Evolutionary conservation across 1,140 invertebrate species (phyloP).

Genomic region (Drosophila lacertosa): DNA sequence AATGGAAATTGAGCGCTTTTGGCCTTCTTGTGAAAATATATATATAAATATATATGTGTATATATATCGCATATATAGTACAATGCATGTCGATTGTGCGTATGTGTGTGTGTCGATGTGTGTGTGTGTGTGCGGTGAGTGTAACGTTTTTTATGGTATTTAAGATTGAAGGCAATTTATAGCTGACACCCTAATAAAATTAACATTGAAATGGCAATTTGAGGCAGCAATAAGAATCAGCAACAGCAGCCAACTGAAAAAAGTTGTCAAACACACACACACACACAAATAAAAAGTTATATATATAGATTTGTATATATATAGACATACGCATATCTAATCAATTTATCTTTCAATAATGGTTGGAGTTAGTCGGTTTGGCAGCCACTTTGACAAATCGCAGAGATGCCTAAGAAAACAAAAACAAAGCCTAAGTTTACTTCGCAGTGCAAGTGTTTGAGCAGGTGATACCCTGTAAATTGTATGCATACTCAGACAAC

Average conservation of each 20-base stretch:
- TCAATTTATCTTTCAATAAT: conserved; percentile 83
- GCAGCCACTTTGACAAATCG: conserved; percentile 76
- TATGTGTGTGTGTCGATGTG: conserved; percentile 32
- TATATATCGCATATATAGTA: conserved; percentile 13
- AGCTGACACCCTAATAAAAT: conserved; percentile 83
- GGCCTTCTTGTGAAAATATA: conserved; percentile 34
- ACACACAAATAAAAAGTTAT: conserved; percentile 23
- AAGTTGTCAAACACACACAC: conserved; percentile 39
- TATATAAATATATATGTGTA: too few species aligned
- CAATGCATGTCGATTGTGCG: conserved; percentile 24
- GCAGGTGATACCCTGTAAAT: too few species aligned
- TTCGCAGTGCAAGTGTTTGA: too few species aligned
- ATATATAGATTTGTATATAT: conserved; percentile 14
- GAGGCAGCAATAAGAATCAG: conserved; percentile 77
- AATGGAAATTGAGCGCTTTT: conserved; percentile 68
- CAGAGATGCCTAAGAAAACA: conserved; percentile 45
- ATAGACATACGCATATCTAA: conserved; percentile 68
- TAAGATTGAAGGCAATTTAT: conserved; percentile 83
- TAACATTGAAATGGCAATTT: conserved; percentile 83
- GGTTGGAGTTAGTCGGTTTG: conserved; percentile 61
- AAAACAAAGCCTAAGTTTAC: background rate
- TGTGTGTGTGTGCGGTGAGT: conserved; percentile 41
- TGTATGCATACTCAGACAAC: too few species aligned
- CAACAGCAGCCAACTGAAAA: conserved; percentile 33
- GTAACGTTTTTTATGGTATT: conserved; percentile 81